Conservation (phyloP, 2,888 invertebrate species). For the Beris morrisii region DNA sequence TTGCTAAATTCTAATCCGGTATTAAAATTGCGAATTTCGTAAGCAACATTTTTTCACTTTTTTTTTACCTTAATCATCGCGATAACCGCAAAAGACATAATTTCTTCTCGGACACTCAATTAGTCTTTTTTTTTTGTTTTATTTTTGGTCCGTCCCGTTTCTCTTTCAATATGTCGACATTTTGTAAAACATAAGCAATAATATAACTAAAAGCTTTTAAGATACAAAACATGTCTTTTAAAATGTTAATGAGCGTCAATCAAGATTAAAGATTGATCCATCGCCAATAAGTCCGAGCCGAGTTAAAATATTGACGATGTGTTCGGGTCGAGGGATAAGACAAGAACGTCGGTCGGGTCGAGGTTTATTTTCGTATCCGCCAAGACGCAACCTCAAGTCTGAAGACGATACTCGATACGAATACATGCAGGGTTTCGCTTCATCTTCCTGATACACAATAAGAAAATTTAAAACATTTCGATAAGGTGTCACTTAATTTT, state of each 20-base stretch:
- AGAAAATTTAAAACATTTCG: slow-evolving; percentile 30
- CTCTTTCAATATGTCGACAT: slow-evolving; percentile 34
- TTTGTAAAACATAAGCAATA: slow-evolving; percentile 42
- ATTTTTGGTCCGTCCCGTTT: not conserved
- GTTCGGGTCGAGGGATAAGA: slow-evolving; percentile 11
- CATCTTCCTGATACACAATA: not conserved
- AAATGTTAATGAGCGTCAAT: slow-evolving; percentile 57
- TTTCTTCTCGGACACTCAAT: slow-evolving; percentile 26
- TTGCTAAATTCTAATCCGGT: no score
- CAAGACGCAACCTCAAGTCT: not conserved
- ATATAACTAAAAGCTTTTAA: slow-evolving; percentile 47
- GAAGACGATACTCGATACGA: slow-evolving; percentile 5
- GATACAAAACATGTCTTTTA: slow-evolving; percentile 45
- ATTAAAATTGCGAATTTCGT: no score
- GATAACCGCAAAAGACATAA: slow-evolving; percentile 28
- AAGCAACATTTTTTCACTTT: no score
- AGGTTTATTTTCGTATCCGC: not conserved
- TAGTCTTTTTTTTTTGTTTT: slow-evolving; percentile 1
- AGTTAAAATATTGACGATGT: slow-evolving; percentile 23
- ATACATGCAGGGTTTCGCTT: not conserved
- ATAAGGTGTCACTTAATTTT: slow-evolving; percentile 39
- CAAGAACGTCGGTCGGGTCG: slow-evolving; percentile 15
- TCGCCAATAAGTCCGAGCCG: slow-evolving; percentile 30
- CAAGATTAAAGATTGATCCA: slow-evolving; percentile 46
- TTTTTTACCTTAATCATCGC: not conserved